A percentile compares a stretch with the other conserved stretches of the same genome.
phyloP scores from a whole-genome alignment of 2,888 invertebrate genomes.

The Eupeodes latifasciatus region DNA sequence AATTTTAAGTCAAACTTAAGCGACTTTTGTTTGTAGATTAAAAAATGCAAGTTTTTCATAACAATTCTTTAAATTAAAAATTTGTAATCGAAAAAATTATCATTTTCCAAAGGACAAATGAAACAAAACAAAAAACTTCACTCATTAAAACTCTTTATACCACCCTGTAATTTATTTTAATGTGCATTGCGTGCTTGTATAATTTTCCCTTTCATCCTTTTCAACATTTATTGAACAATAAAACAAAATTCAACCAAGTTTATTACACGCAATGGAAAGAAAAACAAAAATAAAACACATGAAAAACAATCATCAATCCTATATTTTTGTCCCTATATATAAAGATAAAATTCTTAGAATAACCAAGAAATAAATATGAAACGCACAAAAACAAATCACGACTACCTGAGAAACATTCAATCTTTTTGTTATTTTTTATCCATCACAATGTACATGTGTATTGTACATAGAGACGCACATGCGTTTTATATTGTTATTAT shows the following conservation, averaged over 20 bases:
- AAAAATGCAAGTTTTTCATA: too few species aligned
- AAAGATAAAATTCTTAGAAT: conserved; percentile 45
- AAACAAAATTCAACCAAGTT: conserved; percentile 30
- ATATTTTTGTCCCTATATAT: conserved; percentile 8
- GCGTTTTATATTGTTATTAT: conserved; percentile 16
- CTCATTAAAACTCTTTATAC: conserved; percentile 24
- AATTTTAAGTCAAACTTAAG: too few species aligned
- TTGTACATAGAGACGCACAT: conserved; percentile 27
- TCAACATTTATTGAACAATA: conserved; percentile 42
- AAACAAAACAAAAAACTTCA: background rate
- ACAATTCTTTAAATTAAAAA: background rate
- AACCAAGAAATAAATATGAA: conserved; percentile 41
- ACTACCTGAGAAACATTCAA: conserved; percentile 46
- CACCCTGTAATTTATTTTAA: conserved; percentile 40
- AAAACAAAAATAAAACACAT: conserved; percentile 26
- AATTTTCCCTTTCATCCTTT: conserved; percentile 41
- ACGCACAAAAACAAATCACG: conserved; percentile 24
- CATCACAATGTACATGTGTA: background rate
- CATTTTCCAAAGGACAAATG: background rate
- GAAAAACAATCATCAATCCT: conserved; percentile 36
- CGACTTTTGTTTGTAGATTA: too few species aligned
- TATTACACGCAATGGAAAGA: conserved; percentile 62
- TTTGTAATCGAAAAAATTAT: background rate
- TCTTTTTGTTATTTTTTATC: conserved; percentile 4
- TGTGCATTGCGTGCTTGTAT: conserved; percentile 44